Percentiles rank a stretch among this genome's conserved stretches.
phyloP scores from a whole-genome alignment of 2,113 vertebrate genomes.

The Phrynosoma platyrhinos region DNA sequence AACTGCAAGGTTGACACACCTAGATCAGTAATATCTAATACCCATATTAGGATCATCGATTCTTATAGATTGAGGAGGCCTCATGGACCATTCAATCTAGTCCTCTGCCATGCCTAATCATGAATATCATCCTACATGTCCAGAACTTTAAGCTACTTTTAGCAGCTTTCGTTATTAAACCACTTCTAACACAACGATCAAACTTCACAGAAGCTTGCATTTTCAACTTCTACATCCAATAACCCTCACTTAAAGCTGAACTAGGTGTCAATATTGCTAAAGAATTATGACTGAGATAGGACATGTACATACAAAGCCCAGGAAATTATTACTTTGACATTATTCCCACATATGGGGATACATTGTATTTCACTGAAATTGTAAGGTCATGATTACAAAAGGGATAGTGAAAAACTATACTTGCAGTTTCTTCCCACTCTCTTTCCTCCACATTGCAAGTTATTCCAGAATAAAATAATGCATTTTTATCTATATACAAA shows the following conservation, averaged over 20 bases:
- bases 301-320: neutral
- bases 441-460: neutral
- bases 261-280: neutral
- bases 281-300: neutral
- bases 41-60: no score
- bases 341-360: neutral
- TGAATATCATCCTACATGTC: neutral
- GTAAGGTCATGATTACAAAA: constrained; percentile 9
- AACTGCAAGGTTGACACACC: neutral
- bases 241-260: constrained; percentile 11
- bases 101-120: no score
- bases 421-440: neutral
- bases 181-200: neutral
- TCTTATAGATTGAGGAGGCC: no score
- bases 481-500: neutral
- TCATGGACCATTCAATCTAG: no score
- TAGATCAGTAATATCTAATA: neutral
- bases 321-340: constrained; percentile 12
- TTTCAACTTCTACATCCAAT: neutral
- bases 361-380: constrained; percentile 7
- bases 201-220: constrained; percentile 6
- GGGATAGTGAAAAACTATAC: neutral
- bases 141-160: neutral
- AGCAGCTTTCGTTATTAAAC: neutral
- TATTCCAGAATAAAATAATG: neutral